Evolutionary conservation across 92 coral and sea anemone genomes (phyloP), one percentile per base, ranked within the genome.

Genomic region (Parazoanthus atlanticus): DNA sequence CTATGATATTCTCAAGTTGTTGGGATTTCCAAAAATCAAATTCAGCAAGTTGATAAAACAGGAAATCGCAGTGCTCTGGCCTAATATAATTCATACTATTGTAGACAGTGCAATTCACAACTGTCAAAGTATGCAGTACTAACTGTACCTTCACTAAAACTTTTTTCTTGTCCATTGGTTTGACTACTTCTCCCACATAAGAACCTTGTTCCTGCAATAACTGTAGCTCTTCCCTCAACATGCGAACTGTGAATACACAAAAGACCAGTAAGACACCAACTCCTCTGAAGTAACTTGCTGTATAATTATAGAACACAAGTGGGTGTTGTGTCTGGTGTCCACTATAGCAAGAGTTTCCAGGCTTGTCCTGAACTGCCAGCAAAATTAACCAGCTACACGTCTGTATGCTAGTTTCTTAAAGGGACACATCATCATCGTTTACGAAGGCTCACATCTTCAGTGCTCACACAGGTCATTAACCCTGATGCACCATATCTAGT

Each of bases 131-230:
- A 31, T 21, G 17, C 6, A 31, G 28, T 16, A 1, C n/a, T 41
- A 91, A 16, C 65, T 56, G 32, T 47, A 95, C 99, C 97, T 97
- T 97, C 38, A 97, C 99, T 86, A 97, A 90, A 64, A 97, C 99
- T 81, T 97, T 97, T 89, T 97, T 97, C 96, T 97, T 97, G 90
- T 97, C 99, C 99, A 97, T 97, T 69, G 99, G 98, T 89, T 97
- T 97, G 36, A 97, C 95, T 29, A 97, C 99, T 86, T 97, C 99
- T 34, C 99, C 99, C 81, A 97, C 99, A 94, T 97, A 97, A 17
- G 99, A 97, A 17, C 99, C 99, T 89, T 97, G 99, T 79, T 97
- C 99, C 75, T 97, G 99, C 82, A 97, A 86, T 61, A 97, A 58
- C 88, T 97, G 99, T 67, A 97, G 91, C 88, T 97, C 99, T 88